phyloP scores from a whole-genome alignment of 2,113 vertebrate species.

The Lycaon pictus region DNA sequence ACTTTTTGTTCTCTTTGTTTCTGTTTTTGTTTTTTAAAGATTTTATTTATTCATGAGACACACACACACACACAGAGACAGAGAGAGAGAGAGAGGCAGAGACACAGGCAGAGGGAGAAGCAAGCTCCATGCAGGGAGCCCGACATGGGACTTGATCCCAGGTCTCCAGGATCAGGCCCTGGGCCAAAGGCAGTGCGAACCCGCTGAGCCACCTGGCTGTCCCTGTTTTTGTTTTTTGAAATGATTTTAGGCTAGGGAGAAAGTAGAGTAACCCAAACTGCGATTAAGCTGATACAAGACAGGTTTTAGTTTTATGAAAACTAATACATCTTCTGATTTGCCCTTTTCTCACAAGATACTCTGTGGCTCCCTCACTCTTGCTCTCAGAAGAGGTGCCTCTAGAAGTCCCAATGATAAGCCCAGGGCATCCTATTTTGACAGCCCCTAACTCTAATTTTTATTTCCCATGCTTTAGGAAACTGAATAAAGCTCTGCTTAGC shows the following conservation, averaged over 20 bases:
- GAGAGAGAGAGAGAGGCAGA: too few relatives aligned
- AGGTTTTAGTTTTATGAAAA: not conserved
- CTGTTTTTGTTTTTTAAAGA: slow-evolving; percentile 13
- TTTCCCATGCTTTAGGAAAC: not conserved
- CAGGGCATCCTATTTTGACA: not conserved
- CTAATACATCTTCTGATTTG: not conserved
- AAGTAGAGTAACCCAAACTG: not conserved
- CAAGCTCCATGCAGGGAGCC: too few relatives aligned
- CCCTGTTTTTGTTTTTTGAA: not conserved
- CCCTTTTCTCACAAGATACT: not conserved
- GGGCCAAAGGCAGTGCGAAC: too few relatives aligned
- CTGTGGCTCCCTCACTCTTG: not conserved
- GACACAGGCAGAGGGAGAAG: too few relatives aligned
- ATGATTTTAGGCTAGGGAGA: not conserved
- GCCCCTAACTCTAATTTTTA: not conserved
- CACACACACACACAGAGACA: too few relatives aligned
- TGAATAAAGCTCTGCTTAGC: not conserved
- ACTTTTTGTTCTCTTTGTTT: not conserved
- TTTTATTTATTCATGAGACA: too few relatives aligned
- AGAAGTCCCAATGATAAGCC: not conserved
- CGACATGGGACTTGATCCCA: too few relatives aligned
- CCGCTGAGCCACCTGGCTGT: too few relatives aligned
- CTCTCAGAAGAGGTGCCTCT: not conserved
- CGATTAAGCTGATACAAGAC: not conserved
- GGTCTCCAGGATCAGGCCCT: too few relatives aligned